phyloP scores from a whole-genome alignment of 2,113 vertebrate genomes.

The Channa argus region DNA sequence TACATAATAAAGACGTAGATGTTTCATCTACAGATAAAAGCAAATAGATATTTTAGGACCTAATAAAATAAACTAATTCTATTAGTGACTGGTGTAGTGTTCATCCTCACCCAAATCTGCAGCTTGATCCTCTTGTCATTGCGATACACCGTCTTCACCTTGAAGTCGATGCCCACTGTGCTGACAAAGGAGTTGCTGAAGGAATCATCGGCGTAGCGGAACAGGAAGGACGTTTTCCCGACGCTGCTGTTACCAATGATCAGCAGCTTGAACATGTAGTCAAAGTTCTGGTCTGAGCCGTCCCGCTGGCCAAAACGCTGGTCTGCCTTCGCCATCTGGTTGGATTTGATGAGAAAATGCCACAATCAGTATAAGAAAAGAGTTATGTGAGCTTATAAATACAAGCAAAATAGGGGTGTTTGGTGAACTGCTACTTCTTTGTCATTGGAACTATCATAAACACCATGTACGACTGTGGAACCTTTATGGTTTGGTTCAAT shows the following conservation, averaged over 20 bases:
- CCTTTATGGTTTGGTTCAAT: no score
- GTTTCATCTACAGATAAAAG: no score
- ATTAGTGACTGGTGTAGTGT: not conserved
- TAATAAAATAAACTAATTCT: no score
- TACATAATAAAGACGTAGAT: no score
- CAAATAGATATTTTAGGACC: no score
- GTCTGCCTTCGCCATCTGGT: conserved; percentile 96
- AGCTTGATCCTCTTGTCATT: conserved; percentile 98
- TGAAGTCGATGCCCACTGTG: conserved; percentile 98
- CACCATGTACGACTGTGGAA: no score
- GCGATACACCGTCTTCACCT: conserved; percentile 97
- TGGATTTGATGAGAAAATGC: not conserved
- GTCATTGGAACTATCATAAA: no score
- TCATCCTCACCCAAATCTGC: conserved; percentile 95
- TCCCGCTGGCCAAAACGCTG: conserved; percentile 92
- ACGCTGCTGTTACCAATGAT: conserved; percentile 99
- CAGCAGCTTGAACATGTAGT: conserved; percentile 99
- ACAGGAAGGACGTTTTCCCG: conserved; percentile 97
- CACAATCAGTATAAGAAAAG: no score
- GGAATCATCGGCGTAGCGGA: conserved; percentile 96
- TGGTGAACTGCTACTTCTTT: no score
- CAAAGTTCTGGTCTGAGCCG: conserved; percentile 98
- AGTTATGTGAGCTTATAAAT: no score
- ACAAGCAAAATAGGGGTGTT: no score
- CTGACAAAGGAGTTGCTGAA: conserved; percentile 98